Percentiles rank a stretch among this genome's conserved stretches.
These are phyloP conservation scores for Podarcis siculus DNA, from an alignment of 2,797 vertebrate genomes.

Conservation along the genomic window DNA sequence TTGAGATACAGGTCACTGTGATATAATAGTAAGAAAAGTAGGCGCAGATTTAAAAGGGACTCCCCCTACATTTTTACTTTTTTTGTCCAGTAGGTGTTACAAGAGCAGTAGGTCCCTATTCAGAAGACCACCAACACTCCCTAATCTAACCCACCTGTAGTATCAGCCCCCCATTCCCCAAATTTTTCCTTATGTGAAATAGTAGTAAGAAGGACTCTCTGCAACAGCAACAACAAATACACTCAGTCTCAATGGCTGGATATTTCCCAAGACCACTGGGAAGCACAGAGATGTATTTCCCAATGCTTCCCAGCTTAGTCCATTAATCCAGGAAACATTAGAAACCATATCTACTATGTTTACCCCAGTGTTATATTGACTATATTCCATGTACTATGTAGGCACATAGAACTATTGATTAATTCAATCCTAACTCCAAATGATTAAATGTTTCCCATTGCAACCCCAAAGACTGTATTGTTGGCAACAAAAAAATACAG, in stretches of 20 bases:
- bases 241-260: neutral
- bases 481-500: neutral
- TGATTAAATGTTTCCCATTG: accelerated
- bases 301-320: neutral
- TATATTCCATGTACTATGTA: neutral
- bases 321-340: neutral
- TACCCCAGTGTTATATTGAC: neutral
- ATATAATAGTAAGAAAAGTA: neutral
- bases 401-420: neutral
- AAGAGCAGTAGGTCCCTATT: too few relatives aligned
- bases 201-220: neutral
- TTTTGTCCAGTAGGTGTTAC: too few relatives aligned
- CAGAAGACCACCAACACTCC: too few relatives aligned
- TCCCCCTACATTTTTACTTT: neutral
- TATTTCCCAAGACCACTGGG: neutral
- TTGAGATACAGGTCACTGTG: conserved; percentile 28
- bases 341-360: neutral
- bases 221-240: neutral
- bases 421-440: neutral
- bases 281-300: neutral
- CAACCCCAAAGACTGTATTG: neutral
- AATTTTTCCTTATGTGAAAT: neutral
- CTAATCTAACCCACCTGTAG: neutral
- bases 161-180: neutral
- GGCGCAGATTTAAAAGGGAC: neutral